A percentile compares a stretch with the other conserved stretches of the same genome.
Conservation (phyloP, 2,113 vertebrate species). For the Oxyruncus cristatus region DNA sequence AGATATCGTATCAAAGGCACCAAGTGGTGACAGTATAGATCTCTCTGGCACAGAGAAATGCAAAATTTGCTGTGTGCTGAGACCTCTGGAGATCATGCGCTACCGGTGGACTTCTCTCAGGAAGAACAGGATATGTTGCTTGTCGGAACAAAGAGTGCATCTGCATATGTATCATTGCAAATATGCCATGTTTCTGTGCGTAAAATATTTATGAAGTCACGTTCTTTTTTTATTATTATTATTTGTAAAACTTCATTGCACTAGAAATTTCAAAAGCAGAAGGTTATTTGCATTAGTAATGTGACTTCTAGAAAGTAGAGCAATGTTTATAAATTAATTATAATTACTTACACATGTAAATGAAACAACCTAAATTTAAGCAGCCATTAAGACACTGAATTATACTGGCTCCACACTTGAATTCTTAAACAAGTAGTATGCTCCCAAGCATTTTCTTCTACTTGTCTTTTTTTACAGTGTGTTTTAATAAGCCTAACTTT, state of each 20-base stretch:
- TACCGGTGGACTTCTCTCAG: not conserved
- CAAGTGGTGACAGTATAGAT: accelerated
- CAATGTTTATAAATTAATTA: conserved; percentile 52
- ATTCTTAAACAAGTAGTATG: not conserved
- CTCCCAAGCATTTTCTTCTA: not conserved
- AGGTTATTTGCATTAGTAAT: conserved; percentile 47
- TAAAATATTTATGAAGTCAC: conserved; percentile 27
- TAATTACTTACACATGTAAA: conserved; percentile 48
- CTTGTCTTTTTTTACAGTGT: not conserved
- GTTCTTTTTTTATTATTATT: not conserved
- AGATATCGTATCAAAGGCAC: not conserved
- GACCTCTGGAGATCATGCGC: not conserved
- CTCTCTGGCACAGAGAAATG: accelerated
- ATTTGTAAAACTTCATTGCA: conserved; percentile 8
- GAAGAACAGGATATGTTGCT: not conserved
- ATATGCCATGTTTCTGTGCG: not conserved
- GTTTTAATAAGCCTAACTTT: conserved; percentile 2
- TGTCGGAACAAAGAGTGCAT: not conserved
- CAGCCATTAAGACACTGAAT: not conserved
- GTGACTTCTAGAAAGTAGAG: conserved; percentile 34
- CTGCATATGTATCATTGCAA: not conserved
- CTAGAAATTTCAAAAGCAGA: conserved; percentile 6
- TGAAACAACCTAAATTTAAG: conserved; percentile 43
- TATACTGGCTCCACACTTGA: not conserved
- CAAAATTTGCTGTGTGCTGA: not conserved